Evolutionary conservation across 30 jellyfish, hydroid and myxozoan genomes (phyloP).

Genomic region (Cassiopea andromeda): DNA sequence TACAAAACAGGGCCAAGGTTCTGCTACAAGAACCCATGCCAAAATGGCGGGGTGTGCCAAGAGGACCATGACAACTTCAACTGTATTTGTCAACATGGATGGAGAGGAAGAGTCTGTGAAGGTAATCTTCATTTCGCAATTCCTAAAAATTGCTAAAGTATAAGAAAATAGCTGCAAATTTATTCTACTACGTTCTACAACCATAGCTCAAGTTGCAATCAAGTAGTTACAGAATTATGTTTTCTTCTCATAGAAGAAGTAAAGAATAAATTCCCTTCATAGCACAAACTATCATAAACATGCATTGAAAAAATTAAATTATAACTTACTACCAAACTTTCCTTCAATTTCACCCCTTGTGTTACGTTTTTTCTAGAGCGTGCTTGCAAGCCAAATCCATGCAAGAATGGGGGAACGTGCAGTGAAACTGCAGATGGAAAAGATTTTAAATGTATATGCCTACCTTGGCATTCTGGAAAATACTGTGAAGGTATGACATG

Average conservation of each 20-base stretch:
- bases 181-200: no score
- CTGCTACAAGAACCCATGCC: slow-evolving; percentile 84
- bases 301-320: no score
- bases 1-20: slow-evolving; percentile 61
- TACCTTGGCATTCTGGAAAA: slow-evolving; percentile 82
- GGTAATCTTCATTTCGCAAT: slow-evolving; percentile 18
- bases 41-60: slow-evolving; percentile 83
- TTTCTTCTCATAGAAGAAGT: no score
- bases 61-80: slow-evolving; percentile 75
- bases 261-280: no score
- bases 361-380: slow-evolving; percentile 32
- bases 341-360: neutral
- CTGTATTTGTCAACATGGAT: slow-evolving; percentile 81
- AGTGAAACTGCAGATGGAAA: slow-evolving; percentile 74
- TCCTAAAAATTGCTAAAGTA: no score
- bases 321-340: no score
- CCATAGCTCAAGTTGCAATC: neutral
- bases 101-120: slow-evolving; percentile 80
- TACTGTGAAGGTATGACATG: slow-evolving; percentile 83
- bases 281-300: no score
- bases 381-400: slow-evolving; percentile 82
- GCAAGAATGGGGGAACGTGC: slow-evolving; percentile 83
- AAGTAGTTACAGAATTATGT: neutral
- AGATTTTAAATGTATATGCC: slow-evolving; percentile 87
- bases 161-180: no score